These are phyloP conservation scores for Zaprionus lachaisei DNA, from an alignment of 1,140 invertebrate genomes.

Conservation along the genomic window DNA sequence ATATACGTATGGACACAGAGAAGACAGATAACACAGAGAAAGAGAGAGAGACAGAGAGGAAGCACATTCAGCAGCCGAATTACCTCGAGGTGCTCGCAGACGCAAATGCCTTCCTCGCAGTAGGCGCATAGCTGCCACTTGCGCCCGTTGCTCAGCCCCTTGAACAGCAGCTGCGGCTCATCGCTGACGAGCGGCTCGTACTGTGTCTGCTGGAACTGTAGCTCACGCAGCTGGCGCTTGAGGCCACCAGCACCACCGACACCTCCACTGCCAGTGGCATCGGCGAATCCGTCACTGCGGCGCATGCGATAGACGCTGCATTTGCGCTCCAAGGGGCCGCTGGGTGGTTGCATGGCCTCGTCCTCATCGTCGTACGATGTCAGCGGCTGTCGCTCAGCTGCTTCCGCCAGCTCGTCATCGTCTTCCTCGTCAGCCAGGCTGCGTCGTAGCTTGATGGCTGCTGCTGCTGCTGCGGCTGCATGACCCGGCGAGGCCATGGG, in stretches of 20 bases:
- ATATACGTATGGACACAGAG: constrained; percentile 8
- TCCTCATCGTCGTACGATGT: constrained; percentile 69
- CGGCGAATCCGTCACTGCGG: constrained; percentile 72
- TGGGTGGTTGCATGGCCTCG: constrained; percentile 65
- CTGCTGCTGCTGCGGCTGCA: constrained; percentile 55
- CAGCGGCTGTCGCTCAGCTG: constrained; percentile 63
- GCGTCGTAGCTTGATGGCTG: constrained; percentile 54
- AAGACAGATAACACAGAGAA: constrained; percentile 8
- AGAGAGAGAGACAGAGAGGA: not conserved
- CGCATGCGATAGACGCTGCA: constrained; percentile 84
- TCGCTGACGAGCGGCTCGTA: constrained; percentile 78
- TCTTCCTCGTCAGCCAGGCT: constrained; percentile 37
- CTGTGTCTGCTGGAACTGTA: constrained; percentile 79
- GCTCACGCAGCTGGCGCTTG: constrained; percentile 74
- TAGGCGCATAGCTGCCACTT: constrained; percentile 79
- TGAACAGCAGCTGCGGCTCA: constrained; percentile 76
- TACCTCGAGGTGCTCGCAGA: constrained; percentile 84
- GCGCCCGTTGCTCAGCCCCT: constrained; percentile 71
- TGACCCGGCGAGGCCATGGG: constrained; percentile 84
- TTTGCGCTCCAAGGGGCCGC: constrained; percentile 77
- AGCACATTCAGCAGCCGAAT: constrained; percentile 26
- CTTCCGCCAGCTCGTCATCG: constrained; percentile 58
- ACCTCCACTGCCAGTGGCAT: constrained; percentile 21
- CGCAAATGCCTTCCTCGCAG: constrained; percentile 83
- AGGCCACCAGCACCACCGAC: constrained; percentile 43